Conservation (phyloP, 2,888 invertebrate genomes). For the Scrobipalpa atriplicella region DNA sequence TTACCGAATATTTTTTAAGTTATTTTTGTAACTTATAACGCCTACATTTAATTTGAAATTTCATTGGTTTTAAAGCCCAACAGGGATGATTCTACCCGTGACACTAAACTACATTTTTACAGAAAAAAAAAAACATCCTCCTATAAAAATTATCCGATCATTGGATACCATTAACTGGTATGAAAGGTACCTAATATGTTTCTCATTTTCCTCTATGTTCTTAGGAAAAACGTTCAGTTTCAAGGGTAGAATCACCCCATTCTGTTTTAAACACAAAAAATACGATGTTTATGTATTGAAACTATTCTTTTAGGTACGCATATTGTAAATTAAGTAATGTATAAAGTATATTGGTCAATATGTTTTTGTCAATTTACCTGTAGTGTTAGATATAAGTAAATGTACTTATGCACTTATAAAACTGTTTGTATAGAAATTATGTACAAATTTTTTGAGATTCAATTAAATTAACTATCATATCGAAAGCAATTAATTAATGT, state of each 20-base stretch:
- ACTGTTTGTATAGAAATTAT: neutral
- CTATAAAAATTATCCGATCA: too few relatives aligned
- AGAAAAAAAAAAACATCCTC: too few relatives aligned
- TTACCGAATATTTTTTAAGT: constrained; percentile 43
- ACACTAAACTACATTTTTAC: too few relatives aligned
- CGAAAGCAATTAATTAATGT: neutral
- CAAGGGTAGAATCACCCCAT: too few relatives aligned
- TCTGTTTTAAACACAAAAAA: too few relatives aligned
- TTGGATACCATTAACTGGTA: too few relatives aligned
- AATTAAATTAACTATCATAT: neutral
- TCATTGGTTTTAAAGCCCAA: neutral
- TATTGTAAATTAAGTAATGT: neutral
- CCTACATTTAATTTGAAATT: neutral
- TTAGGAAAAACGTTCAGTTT: too few relatives aligned
- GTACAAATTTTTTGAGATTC: constrained; percentile 1
- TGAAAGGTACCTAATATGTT: too few relatives aligned
- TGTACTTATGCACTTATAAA: constrained; percentile 11
- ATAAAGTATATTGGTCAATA: neutral
- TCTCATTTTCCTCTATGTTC: too few relatives aligned
- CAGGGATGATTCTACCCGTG: too few relatives aligned
- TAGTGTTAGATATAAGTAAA: neutral
- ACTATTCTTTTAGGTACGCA: too few relatives aligned
- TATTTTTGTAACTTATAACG: constrained; percentile 10
- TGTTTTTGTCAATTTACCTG: neutral
- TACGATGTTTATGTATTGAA: too few relatives aligned